Evolutionary conservation across 2,888 invertebrate genomes (phyloP).

Genomic region (Rhynchonema sp.): DNA sequence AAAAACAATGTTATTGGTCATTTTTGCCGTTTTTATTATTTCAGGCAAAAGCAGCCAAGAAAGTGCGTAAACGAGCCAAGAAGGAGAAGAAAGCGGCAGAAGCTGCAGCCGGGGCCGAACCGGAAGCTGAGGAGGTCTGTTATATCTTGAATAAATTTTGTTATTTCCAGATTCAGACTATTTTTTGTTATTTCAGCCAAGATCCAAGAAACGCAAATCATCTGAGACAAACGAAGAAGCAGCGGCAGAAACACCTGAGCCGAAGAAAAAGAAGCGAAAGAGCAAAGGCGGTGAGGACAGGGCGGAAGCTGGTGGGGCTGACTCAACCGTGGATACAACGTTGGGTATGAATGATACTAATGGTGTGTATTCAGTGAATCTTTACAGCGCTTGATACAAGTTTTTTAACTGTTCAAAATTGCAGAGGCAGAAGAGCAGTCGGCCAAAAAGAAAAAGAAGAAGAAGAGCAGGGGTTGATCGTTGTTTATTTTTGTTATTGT

Average conservation of each 20-base stretch:
- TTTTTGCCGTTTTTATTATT: neutral
- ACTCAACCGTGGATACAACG: too few relatives aligned
- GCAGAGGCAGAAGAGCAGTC: neutral
- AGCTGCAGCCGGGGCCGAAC: neutral
- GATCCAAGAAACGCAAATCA: neutral
- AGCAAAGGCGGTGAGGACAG: neutral
- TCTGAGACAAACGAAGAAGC: neutral
- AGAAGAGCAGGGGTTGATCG: neutral
- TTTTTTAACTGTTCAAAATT: too few relatives aligned
- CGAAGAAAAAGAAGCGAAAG: neutral
- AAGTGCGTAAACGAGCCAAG: neutral
- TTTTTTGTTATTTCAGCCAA: neutral
- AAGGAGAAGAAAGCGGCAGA: neutral
- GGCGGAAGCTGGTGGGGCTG: neutral
- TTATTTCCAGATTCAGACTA: too few relatives aligned
- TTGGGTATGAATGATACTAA: too few relatives aligned
- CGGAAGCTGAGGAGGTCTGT: neutral
- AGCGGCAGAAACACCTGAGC: neutral
- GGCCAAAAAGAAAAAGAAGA: conserved; percentile 3
- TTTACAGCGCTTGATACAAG: too few relatives aligned
- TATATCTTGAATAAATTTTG: too few relatives aligned
- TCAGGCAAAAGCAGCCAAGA: neutral
- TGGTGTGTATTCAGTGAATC: too few relatives aligned
- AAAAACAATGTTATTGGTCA: too few relatives aligned
- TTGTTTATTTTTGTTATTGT: neutral